These are phyloP conservation scores for Nycticryphes semicollaris DNA, from an alignment of 2,113 vertebrate genomes.

Conservation along the genomic window DNA sequence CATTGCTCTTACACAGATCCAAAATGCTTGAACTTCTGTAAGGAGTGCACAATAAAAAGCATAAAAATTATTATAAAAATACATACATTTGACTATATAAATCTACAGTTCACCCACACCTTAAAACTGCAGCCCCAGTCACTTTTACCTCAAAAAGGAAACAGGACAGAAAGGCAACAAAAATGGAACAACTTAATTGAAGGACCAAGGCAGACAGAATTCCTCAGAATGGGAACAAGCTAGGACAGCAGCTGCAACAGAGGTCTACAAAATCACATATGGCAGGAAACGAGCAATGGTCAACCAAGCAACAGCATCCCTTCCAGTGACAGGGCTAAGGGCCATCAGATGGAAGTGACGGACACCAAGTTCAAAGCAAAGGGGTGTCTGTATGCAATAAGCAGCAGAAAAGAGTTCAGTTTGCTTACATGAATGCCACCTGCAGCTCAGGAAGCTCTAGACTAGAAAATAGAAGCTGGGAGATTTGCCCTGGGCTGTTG, in stretches of 20 bases:
- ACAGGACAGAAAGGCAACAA: background rate
- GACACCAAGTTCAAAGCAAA: background rate
- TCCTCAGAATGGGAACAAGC: background rate
- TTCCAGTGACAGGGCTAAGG: background rate
- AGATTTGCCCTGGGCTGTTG: background rate
- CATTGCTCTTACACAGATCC: background rate
- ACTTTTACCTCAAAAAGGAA: background rate
- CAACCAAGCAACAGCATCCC: background rate
- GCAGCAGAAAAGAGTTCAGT: background rate
- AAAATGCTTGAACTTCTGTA: background rate
- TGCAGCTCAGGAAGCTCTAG: background rate
- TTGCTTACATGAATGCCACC: too few relatives aligned
- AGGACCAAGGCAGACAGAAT: background rate
- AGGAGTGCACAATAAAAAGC: background rate
- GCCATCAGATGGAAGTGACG: background rate
- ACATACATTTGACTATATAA: background rate
- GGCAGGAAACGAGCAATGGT: background rate
- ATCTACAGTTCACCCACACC: background rate
- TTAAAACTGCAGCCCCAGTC: background rate
- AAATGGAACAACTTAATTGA: accelerated
- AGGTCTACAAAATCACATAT: background rate
- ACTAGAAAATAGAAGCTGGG: background rate
- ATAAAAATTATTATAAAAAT: background rate
- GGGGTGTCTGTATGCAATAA: background rate
- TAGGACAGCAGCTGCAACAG: accelerated